Evolutionary conservation across 2,888 invertebrate genomes (phyloP), one percentile per base, ranked within the genome.

Genomic region (Pristionchus exspectatus): DNA sequence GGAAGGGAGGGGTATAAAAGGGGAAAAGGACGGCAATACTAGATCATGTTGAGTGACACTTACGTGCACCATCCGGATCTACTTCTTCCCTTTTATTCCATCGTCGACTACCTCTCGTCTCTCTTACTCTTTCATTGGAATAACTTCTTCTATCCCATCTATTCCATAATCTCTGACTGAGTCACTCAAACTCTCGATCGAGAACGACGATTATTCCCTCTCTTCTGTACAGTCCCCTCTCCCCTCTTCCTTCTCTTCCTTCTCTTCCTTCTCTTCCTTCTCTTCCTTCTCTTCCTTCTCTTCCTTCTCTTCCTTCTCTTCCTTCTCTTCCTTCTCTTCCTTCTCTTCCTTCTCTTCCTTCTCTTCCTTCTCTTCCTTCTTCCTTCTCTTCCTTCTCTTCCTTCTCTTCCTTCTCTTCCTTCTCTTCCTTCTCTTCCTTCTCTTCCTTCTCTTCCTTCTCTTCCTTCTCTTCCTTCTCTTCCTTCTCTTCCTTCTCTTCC

Each of bases 231-330:
- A 83, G 54, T 50, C 38, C 86, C 7, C 21, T 85, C 63, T 85
- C 85, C 56, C 5, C 54, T 12, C 2, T 56, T 18, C 18, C 56
- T 2, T 56, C 59, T 21, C 18, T 59, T 72, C 83, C 38, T 5
- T 83, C 83, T 44, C 83, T 83, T 50, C 83, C n/a, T 83, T 85
- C 85, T 85, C 56, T 54, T 50, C 81, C 27, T 21, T 59, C 81
- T n/a, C 38, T 38, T 38, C 38, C 38, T 63, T 9, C 21, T 85
- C 63, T 85, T 56, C 56, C 5, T n/a, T n/a, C 54, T 12, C 2
- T 56, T 18, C 18, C 56, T 2, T 56, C 59, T 21, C 18, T 59
- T 72, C 83, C 38, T 5, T 83, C 83, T 44, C 83, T 83, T 50
- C 83, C n/a, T 83, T 85, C 85, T 85, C 56, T 54, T 50, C 81